Conservation (phyloP, 2,888 invertebrate species). For the Nudaria mundana region DNA sequence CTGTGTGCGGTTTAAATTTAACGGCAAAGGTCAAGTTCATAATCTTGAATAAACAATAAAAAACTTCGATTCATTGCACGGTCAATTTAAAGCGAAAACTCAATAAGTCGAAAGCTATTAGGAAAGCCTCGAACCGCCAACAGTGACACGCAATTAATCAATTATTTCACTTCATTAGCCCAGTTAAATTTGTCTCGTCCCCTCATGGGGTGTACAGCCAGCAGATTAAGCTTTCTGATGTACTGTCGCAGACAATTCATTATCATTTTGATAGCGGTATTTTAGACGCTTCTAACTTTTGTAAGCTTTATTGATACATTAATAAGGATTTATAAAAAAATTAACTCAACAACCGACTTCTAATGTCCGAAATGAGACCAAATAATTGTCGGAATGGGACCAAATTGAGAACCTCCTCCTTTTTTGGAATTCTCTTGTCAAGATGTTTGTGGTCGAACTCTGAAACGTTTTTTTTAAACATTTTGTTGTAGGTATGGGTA, state of each 20-base stretch:
- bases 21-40: background rate
- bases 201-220: slow-evolving; percentile 10
- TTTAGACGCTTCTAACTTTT: too few species aligned
- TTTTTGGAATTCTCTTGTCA: too few species aligned
- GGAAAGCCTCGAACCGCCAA: slow-evolving; percentile 35
- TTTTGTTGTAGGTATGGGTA: too few species aligned
- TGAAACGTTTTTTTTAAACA: too few species aligned
- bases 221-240: slow-evolving; percentile 9
- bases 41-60: background rate
- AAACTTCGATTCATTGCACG: background rate
- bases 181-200: slow-evolving; percentile 36
- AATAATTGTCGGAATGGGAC: too few species aligned
- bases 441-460: too few species aligned
- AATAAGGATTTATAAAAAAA: too few species aligned
- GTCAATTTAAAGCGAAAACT: slow-evolving; percentile 32
- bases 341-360: too few species aligned
- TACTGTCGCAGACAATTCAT: slow-evolving; percentile 3
- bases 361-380: too few species aligned
- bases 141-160: slow-evolving; percentile 62
- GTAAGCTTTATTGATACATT: too few species aligned
- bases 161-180: slow-evolving; percentile 66
- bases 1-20: too few species aligned
- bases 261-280: slow-evolving; percentile 2
- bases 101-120: slow-evolving; percentile 41
- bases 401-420: too few species aligned